These are phyloP conservation scores for Cinara cedri DNA, from an alignment of 2,888 invertebrate species.

Conservation along the genomic window DNA sequence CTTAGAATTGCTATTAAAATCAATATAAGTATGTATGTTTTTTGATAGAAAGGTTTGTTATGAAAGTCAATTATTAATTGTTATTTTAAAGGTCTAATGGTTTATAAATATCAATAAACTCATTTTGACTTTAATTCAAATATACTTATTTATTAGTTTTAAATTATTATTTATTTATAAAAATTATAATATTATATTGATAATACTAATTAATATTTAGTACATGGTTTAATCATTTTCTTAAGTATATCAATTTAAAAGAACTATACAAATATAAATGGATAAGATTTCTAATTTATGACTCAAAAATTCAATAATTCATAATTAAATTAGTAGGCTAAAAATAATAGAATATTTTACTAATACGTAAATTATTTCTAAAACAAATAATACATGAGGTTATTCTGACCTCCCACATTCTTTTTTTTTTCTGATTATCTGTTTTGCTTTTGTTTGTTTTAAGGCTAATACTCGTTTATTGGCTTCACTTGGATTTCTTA, in stretches of 20 bases:
- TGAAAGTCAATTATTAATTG: conserved; percentile 5
- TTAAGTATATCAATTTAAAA: too few species aligned
- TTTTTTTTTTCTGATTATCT: conserved; percentile 25
- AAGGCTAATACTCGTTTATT: conserved; percentile 9
- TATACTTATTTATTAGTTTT: not conserved
- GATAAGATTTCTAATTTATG: too few species aligned
- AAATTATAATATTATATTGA: not conserved
- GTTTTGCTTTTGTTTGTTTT: conserved; percentile 12
- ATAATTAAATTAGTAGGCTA: too few species aligned
- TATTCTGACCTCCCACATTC: conserved; percentile 1
- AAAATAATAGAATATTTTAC: too few species aligned
- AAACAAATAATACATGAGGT: too few species aligned
- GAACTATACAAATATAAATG: too few species aligned
- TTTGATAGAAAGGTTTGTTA: too few species aligned
- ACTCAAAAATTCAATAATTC: too few species aligned
- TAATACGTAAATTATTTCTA: too few species aligned
- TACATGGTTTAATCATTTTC: too few species aligned
- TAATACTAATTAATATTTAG: too few species aligned
- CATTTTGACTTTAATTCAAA: not conserved
- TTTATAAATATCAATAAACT: conserved; percentile 20
- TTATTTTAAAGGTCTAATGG: not conserved
- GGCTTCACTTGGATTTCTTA: conserved; percentile 2
- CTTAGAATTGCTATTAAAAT: conserved; percentile 38
- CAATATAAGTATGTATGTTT: conserved; percentile 24
- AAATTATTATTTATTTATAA: not conserved